phyloP scores from a whole-genome alignment of 2,888 invertebrate species.

The Griposia aprilina region DNA sequence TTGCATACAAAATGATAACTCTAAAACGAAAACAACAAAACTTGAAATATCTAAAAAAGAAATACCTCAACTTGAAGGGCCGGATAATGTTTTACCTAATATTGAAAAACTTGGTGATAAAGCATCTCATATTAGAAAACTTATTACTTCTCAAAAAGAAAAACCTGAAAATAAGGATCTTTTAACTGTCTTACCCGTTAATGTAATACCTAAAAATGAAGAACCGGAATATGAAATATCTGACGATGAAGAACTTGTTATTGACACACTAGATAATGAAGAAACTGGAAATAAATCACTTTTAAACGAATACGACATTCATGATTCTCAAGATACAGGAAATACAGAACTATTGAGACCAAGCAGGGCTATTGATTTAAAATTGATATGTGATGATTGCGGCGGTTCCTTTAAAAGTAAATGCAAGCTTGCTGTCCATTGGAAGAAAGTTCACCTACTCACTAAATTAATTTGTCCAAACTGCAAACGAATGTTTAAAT shows the following conservation, averaged over 20 bases:
- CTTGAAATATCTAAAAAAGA: constrained; percentile 2
- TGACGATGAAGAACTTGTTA: constrained; percentile 10
- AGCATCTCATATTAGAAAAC: neutral
- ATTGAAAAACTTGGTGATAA: neutral
- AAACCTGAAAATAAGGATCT: neutral
- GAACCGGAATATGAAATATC: constrained; percentile 6
- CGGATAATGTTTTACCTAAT: neutral
- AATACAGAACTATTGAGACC: constrained; percentile 2
- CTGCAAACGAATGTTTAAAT: constrained; percentile 75
- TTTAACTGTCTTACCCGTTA: neutral
- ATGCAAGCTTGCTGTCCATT: constrained; percentile 75
- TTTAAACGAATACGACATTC: neutral
- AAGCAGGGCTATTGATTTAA: constrained; percentile 51
- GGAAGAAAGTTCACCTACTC: constrained; percentile 71
- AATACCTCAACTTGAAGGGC: neutral
- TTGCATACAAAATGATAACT: neutral
- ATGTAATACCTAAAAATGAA: constrained; percentile 28
- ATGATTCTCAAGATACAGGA: neutral
- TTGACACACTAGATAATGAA: neutral
- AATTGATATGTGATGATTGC: constrained; percentile 70
- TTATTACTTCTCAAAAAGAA: neutral
- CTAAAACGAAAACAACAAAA: constrained; percentile 8
- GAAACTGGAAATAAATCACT: neutral
- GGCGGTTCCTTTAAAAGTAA: constrained; percentile 72
- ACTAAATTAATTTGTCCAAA: constrained; percentile 67